These are phyloP conservation scores for Philopotamus ludificatus DNA, from an alignment of 1,140 invertebrate species.

Conservation along the genomic window DNA sequence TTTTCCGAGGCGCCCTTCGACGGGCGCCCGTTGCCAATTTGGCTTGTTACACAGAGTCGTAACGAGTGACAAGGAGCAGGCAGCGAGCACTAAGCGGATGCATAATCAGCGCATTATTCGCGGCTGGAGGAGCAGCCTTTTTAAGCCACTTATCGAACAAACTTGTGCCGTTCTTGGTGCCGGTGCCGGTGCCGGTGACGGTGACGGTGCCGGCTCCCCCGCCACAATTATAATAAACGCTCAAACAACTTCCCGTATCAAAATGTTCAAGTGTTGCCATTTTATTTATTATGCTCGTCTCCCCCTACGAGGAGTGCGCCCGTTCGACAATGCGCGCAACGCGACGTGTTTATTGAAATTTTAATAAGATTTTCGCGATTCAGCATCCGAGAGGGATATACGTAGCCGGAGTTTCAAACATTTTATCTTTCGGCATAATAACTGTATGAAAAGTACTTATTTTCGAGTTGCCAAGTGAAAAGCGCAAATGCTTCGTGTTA, in stretches of 20 bases:
- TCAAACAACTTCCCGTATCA: background rate
- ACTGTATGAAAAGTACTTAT: too few species aligned
- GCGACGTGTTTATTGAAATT: too few species aligned
- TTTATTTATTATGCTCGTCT: background rate
- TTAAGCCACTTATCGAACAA: conserved; percentile 35
- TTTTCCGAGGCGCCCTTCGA: background rate
- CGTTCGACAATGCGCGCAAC: too few species aligned
- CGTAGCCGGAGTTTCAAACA: too few species aligned
- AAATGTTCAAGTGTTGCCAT: background rate
- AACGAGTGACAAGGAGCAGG: conserved; percentile 26
- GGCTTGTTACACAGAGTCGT: conserved; percentile 25
- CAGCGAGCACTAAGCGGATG: conserved; percentile 25
- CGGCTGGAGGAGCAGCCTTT: conserved; percentile 33
- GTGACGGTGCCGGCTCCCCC: background rate
- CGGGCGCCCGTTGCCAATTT: conserved; percentile 35
- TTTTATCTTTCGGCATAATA: too few species aligned
- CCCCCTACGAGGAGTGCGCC: too few species aligned
- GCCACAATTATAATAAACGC: background rate
- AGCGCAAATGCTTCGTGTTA: too few species aligned
- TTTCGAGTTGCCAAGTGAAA: too few species aligned
- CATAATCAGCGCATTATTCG: conserved; percentile 29
- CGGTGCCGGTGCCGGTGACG: background rate
- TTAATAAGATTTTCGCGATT: too few species aligned
- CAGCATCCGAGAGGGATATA: too few species aligned
- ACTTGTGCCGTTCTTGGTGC: conserved; percentile 14